Percentiles rank a stretch among this genome's conserved stretches.
phyloP scores from a whole-genome alignment of 2,113 vertebrate species.

The Scopus umbretta region DNA sequence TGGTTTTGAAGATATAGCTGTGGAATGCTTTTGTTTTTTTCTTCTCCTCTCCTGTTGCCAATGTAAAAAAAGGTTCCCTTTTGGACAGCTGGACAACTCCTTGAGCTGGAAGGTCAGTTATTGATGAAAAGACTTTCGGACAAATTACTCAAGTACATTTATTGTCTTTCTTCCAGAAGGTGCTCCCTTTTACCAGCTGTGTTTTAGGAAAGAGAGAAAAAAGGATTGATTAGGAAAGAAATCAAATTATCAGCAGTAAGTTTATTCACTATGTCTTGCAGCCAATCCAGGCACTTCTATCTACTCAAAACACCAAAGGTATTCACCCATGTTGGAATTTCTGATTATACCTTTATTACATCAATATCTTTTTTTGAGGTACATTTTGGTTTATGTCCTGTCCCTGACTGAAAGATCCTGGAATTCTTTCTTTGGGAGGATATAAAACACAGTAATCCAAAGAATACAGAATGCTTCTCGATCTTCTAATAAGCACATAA shows the following conservation, averaged over 20 bases:
- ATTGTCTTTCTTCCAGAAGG: neutral
- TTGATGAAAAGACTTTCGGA: neutral
- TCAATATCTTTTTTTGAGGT: neutral
- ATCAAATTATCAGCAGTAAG: neutral
- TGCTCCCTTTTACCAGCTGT: neutral
- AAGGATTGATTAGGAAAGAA: neutral
- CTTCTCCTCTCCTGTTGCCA: neutral
- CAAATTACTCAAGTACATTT: neutral
- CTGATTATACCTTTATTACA: neutral
- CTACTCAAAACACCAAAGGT: neutral
- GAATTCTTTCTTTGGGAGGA: neutral
- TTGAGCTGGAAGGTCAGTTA: neutral
- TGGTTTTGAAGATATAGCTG: neutral
- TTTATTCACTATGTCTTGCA: neutral
- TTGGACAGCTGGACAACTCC: neutral
- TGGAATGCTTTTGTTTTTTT: fast-evolving
- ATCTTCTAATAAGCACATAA: neutral
- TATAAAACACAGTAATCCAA: neutral
- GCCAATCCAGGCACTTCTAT: neutral
- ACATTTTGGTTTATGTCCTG: neutral
- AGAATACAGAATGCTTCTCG: neutral
- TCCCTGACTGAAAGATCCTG: neutral
- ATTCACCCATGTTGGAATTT: neutral
- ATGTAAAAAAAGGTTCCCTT: neutral
- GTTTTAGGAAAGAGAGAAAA: neutral